Conservation (phyloP, 2,797 vertebrate genomes). For the Enteromius trimaculatus region DNA sequence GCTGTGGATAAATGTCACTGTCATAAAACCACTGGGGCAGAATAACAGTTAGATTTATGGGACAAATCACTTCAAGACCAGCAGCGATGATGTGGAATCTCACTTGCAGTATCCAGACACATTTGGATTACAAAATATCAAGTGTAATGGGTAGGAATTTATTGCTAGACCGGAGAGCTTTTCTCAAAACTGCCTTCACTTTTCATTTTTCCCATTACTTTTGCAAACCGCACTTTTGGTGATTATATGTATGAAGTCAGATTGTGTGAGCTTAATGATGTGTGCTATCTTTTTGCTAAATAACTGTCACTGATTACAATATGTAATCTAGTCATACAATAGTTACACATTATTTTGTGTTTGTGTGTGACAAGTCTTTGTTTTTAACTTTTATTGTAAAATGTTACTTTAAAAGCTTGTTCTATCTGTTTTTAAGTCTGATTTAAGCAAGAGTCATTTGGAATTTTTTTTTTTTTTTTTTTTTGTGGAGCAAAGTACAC, state of each 20-base stretch:
- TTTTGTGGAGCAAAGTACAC: background rate
- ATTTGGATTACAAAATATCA: conserved; percentile 11
- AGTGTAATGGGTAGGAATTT: background rate
- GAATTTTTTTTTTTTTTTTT: too few species aligned
- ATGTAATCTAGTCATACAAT: background rate
- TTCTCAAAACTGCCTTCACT: background rate
- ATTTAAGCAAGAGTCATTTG: background rate
- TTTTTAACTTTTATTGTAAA: background rate
- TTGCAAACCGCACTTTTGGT: background rate
- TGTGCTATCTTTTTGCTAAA: background rate
- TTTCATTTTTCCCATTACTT: background rate
- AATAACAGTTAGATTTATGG: conserved; percentile 25
- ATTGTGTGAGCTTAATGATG: background rate
- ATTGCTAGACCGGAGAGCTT: background rate
- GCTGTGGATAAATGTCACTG: conserved; percentile 50
- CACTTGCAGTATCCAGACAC: conserved; percentile 8
- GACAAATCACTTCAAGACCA: conserved; percentile 16
- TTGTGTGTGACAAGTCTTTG: background rate
- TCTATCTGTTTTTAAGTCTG: background rate
- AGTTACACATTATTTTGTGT: background rate
- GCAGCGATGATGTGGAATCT: conserved; percentile 29
- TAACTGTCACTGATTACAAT: background rate
- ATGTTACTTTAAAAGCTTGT: background rate
- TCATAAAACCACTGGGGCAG: conserved; percentile 30
- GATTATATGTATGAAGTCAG: background rate